Percentiles rank a stretch among this genome's conserved stretches.
phyloP scores from a whole-genome alignment of 2,113 vertebrate species.

The Gila orcuttii region DNA sequence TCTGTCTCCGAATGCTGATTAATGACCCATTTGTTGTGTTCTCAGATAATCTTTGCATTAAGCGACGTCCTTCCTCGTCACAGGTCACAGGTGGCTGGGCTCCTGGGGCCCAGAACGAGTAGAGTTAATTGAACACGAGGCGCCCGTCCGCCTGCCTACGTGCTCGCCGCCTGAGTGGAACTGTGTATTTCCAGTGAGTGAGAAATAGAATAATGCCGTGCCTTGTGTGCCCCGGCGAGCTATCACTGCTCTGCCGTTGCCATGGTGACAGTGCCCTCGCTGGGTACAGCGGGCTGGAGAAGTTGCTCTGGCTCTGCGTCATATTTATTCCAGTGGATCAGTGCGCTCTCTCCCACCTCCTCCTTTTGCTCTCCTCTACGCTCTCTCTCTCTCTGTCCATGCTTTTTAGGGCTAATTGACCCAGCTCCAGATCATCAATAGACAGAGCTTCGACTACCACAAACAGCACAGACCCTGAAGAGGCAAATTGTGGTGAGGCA shows the following conservation, averaged over 20 bases:
- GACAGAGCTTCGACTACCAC: slow-evolving; percentile 44
- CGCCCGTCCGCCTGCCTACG: slow-evolving; percentile 52
- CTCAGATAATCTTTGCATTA: slow-evolving; percentile 28
- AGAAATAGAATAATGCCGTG: slow-evolving; percentile 66
- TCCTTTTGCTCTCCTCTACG: slow-evolving; percentile 51
- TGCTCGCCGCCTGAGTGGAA: slow-evolving; percentile 48
- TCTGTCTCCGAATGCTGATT: background rate
- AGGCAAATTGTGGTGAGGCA: slow-evolving; percentile 52
- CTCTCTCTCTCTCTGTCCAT: slow-evolving; percentile 58
- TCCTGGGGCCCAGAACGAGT: slow-evolving; percentile 22
- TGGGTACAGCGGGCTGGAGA: slow-evolving; percentile 75
- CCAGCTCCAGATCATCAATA: slow-evolving; percentile 52
- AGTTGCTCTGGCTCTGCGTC: slow-evolving; percentile 82
- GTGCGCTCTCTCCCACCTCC: slow-evolving; percentile 63
- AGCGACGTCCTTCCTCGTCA: slow-evolving; percentile 4
- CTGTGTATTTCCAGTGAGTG: slow-evolving; percentile 55
- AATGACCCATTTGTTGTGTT: background rate
- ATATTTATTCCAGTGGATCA: slow-evolving; percentile 81
- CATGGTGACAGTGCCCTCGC: slow-evolving; percentile 81
- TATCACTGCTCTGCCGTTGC: slow-evolving; percentile 79
- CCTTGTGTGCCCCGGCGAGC: slow-evolving; percentile 71
- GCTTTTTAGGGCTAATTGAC: slow-evolving; percentile 62
- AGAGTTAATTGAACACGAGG: slow-evolving; percentile 58
- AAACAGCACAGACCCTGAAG: slow-evolving; percentile 44
- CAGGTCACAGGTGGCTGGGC: slow-evolving; percentile 48